A percentile compares a stretch with the other conserved stretches of the same genome.
Conservation (phyloP, 2,888 invertebrate species). For the Microctonus hyperodae region DNA sequence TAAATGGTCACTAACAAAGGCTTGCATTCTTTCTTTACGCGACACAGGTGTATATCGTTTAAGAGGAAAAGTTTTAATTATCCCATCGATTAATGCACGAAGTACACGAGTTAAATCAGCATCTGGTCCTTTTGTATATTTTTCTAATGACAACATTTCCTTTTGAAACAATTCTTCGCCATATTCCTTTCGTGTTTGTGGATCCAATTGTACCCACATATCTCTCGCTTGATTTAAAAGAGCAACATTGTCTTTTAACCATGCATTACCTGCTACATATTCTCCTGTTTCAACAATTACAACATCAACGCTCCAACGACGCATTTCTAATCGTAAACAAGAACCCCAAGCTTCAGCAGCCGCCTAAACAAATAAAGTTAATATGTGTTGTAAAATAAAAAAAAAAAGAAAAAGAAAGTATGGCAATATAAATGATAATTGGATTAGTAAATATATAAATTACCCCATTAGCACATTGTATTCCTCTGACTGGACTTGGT, state of each 20-base stretch:
- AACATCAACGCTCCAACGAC: constrained; percentile 81
- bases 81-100: constrained; percentile 78
- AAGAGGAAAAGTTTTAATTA: constrained; percentile 83
- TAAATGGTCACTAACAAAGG: constrained; percentile 81
- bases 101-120: constrained; percentile 80
- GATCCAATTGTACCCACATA: constrained; percentile 84
- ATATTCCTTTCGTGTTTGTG: constrained; percentile 78
- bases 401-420: no score
- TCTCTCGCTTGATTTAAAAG: constrained; percentile 76
- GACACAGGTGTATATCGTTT: constrained; percentile 85
- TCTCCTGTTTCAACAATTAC: constrained; percentile 86
- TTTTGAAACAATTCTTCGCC: constrained; percentile 85
- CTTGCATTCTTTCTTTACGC: constrained; percentile 79
- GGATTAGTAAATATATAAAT: constrained; percentile 23
- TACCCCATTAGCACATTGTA: constrained; percentile 75
- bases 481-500: constrained; percentile 80
- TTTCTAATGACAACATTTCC: constrained; percentile 79
- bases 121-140: constrained; percentile 77
- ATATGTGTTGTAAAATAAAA: background rate
- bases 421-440: background rate
- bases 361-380: constrained; percentile 66
- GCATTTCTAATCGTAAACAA: constrained; percentile 81
- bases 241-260: constrained; percentile 73
- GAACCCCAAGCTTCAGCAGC: constrained; percentile 83
- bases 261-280: constrained; percentile 80